phyloP scores from a whole-genome alignment of 2,888 invertebrate species.

The Pteria penguin region DNA sequence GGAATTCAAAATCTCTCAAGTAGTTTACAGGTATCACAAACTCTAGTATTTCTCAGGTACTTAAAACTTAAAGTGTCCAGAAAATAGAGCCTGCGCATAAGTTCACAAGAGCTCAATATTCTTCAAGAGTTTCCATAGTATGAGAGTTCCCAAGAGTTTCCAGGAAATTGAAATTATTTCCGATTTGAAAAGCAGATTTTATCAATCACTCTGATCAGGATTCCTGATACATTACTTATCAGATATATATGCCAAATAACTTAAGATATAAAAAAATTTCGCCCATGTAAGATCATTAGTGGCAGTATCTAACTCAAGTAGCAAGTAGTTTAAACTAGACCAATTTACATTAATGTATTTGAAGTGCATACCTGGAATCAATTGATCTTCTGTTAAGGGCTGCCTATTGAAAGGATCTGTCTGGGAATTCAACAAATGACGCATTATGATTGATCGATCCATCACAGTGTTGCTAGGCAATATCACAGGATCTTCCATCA shows the following conservation, averaged over 20 bases:
- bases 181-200: no score
- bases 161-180: no score
- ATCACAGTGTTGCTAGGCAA: slow-evolving; percentile 92
- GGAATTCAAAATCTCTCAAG: no score
- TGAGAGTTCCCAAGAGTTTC: no score
- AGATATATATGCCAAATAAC: not conserved
- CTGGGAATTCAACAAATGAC: slow-evolving; percentile 95
- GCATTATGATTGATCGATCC: slow-evolving; percentile 95
- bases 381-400: slow-evolving; percentile 94
- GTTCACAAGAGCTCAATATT: no score
- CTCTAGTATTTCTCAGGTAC: no score
- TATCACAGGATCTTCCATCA: slow-evolving; percentile 97
- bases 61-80: no score
- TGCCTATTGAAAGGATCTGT: slow-evolving; percentile 99
- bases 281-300: not conserved
- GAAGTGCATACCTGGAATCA: slow-evolving; percentile 88
- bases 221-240: no score
- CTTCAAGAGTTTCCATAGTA: no score
- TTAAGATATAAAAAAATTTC: not conserved
- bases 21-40: no score
- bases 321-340: not conserved
- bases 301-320: not conserved
- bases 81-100: no score
- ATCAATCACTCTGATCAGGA: no score
- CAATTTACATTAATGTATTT: not conserved